phyloP scores from a whole-genome alignment of 2,113 vertebrate genomes.

The Colius striatus region DNA sequence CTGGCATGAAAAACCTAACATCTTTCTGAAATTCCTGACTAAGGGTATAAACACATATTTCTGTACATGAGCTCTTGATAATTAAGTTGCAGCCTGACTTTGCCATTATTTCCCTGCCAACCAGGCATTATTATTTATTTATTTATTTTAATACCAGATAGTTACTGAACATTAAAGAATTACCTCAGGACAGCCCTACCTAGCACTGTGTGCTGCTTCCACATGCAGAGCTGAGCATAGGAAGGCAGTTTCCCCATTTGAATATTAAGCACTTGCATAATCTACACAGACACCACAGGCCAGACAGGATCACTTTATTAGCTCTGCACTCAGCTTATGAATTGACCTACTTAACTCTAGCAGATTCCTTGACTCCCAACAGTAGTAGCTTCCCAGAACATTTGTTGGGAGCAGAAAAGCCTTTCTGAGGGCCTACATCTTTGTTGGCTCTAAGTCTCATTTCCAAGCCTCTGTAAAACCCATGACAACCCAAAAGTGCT shows the following conservation, averaged over 20 bases:
- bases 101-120: neutral
- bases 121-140: neutral
- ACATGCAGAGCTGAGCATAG: neutral
- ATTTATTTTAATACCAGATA: neutral
- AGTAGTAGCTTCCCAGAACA: neutral
- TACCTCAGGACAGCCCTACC: neutral
- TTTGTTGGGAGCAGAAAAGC: neutral
- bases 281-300: neutral
- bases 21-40: neutral
- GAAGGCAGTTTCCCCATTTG: neutral
- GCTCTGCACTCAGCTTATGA: neutral
- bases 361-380: neutral
- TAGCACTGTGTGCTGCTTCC: neutral
- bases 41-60: rapidly evolving
- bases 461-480: neutral
- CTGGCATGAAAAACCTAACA: rapidly evolving
- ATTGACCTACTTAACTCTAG: neutral
- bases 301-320: neutral
- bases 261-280: neutral
- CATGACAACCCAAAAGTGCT: neutral
- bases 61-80: neutral
- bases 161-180: neutral
- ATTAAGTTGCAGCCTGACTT: neutral
- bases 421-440: neutral
- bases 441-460: neutral